phyloP scores from a whole-genome alignment of 2,797 vertebrate genomes.

The Cygnus olor region DNA sequence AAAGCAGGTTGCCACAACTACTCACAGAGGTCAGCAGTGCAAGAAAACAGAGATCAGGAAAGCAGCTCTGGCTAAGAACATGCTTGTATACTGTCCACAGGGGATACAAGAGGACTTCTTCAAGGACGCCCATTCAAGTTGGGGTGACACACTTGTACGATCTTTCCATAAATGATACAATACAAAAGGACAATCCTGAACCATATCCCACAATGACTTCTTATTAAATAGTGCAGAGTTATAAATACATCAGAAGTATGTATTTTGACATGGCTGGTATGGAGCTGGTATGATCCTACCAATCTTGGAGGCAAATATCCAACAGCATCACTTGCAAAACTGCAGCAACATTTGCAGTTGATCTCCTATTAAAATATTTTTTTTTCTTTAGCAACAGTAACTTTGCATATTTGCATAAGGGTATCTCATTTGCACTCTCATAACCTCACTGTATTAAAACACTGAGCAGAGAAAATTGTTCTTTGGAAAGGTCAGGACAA shows the following conservation, averaged over 20 bases:
- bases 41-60: not conserved
- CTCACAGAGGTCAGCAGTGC: not conserved
- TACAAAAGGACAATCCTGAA: not conserved
- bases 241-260: not conserved
- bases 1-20: not conserved
- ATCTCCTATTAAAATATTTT: not conserved
- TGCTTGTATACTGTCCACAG: not conserved
- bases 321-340: not conserved
- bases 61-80: not conserved
- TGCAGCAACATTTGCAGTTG: not conserved
- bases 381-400: not conserved
- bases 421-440: not conserved
- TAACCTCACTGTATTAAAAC: not conserved
- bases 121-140: not conserved
- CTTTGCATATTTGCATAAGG: not conserved
- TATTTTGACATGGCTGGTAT: not conserved
- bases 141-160: no score
- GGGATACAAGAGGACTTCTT: no score
- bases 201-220: not conserved
- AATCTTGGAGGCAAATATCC: not conserved
- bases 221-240: not conserved
- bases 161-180: not conserved
- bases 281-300: fast-evolving
- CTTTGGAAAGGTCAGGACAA: not conserved
- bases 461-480: not conserved